These are phyloP conservation scores for Polyploca ridens DNA, from an alignment of 2,888 invertebrate genomes.

Conservation along the genomic window DNA sequence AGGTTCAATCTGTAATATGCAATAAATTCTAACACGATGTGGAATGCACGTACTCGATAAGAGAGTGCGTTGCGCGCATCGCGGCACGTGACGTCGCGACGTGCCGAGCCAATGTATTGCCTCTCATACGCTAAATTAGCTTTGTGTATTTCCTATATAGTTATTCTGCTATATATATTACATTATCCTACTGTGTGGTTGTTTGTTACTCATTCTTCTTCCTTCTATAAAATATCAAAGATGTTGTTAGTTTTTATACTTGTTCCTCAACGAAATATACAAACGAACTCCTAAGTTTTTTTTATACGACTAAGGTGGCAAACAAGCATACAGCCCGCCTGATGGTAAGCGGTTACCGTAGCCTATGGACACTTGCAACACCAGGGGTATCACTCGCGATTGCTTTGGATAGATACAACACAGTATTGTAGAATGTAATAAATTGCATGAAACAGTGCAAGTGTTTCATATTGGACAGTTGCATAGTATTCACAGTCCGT, in stretches of 20 bases:
- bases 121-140: background rate
- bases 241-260: too few species aligned
- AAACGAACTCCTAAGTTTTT: background rate
- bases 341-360: too few species aligned
- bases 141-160: background rate
- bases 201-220: background rate
- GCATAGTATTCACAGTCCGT: background rate
- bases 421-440: background rate
- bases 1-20: constrained; percentile 8
- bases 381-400: too few species aligned
- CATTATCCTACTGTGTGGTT: background rate
- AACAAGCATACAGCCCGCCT: too few species aligned
- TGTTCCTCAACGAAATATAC: background rate
- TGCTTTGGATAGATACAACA: background rate
- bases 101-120: background rate
- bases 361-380: too few species aligned
- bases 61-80: constrained; percentile 9
- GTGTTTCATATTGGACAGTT: background rate
- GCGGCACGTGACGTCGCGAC: background rate
- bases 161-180: background rate
- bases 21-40: constrained; percentile 20
- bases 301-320: too few species aligned
- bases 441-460: background rate
- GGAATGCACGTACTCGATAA: constrained; percentile 13
- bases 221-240: too few species aligned